Evolutionary conservation across 2,888 invertebrate genomes (phyloP), one percentile per base, ranked within the genome.

Genomic region (Cloeon dipterum): DNA sequence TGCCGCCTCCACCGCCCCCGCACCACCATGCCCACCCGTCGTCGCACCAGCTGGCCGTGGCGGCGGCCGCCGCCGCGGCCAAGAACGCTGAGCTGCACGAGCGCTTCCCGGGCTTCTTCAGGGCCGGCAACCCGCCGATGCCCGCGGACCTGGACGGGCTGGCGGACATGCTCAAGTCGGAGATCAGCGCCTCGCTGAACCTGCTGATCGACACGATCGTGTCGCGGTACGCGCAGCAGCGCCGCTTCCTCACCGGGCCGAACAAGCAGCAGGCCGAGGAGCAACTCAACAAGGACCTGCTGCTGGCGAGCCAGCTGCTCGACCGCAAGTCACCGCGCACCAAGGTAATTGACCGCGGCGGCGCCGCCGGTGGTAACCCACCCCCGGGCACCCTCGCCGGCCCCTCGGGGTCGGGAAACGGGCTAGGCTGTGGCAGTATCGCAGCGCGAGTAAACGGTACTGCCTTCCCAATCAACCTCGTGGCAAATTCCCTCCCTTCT

Each of bases 81-180:
- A 38, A 33, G 20, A 33, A 33, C 11, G 39, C 43, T 42, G 77
- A 81, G 50, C 63, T 82, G 33, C 70, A 77, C 20, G 82, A 83
- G 50, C 66, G 82, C 46, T 61, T 82, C 47, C 77, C 73, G 47
- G n/a, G n/a, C n/a, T 71, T 81, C 52, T 65, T 82, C 52, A 66
- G 81, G 45, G 66, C 26, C 10, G 29, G 37, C 23, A 34, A 33
- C 37, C 66, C 74, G 29, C 68, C 72, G 46, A 70, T 75, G 2
- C 77, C 76, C 11, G 69, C 77, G 3, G 89, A 89, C 50, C 62
- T 89, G 5, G 83, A 88, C 53, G 78, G 79, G 37, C 63, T 94
- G 36, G 85, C 88, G n/a, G 85, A 88, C 50, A 74, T 79, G 38
- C 65, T 94, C 4, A 93, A 93, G 60, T 74, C 72, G 36, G 91